Evolutionary conservation across 2,888 invertebrate species (phyloP), one percentile per base, ranked within the genome.

Genomic region (Xylota segnis): DNA sequence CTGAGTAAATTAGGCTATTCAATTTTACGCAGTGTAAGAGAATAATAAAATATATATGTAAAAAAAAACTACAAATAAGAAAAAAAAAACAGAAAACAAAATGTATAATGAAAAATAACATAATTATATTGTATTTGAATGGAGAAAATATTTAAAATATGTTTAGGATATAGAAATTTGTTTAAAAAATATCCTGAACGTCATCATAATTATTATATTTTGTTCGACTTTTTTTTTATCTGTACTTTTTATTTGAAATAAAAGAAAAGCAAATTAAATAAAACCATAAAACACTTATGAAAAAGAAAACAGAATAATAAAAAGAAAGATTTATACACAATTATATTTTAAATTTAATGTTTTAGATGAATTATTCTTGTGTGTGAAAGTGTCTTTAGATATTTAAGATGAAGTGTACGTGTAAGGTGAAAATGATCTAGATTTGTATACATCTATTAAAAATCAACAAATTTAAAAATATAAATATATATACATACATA

Each of bases 121-220:
- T n/a, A 63, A 70, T 61, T 32, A 40, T 34, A 66, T 77, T 66
- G 66, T 66, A 75, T 79, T 84, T 58, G 50, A 66, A 61, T 56
- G 32, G 16, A 76, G 54, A 72, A 71, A 72, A 58, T 29, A 63
- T 65, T 61, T 23, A 58, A 66, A 71, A 81, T 34, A 78, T 74
- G 86, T 86, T 87, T 70, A 87, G 89, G 89, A 89, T 89, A 89
- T 89, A 88, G 88, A 88, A 88, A 89, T 89, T 89, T 89, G 89
- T 89, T 89, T 87, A 88, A 89, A 89, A 88, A 88, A 89, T 89
- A 88, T 89, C 88, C 89, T 89, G 84, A 88, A 75, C 78, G 37
- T 81, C 78, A 43, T 81, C 43, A 52, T 66, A 65, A 75, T 71
- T 79, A 65, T 70, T 65, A 76, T 75, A 43, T 71, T 84, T 84